Evolutionary conservation across 2,888 invertebrate species (phyloP), one percentile per base, ranked within the genome.

Genomic region (Amphipoea lucens): DNA sequence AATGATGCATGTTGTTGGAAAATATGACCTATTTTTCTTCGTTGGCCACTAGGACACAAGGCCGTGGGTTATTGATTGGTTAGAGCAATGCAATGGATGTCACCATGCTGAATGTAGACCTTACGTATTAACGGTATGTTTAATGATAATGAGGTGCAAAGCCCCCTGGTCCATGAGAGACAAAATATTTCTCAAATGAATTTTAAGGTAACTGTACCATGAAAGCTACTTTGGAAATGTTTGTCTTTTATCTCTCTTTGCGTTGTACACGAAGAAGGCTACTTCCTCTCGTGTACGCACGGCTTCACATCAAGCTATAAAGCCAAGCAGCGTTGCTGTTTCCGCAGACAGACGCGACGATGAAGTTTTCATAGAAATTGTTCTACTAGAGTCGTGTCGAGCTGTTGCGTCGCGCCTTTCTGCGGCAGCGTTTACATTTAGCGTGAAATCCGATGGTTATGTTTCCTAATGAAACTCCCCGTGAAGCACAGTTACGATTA

Each of bases 21-120:
- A n/a, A n/a, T n/a, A 78, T 84, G 84, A 87, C 84, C 87, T 74
- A 78, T 78, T 71, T 86, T 60, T 69, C 69, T 60, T 62, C 42
- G 45, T 51, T 82, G 60, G 57, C 36, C 23, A 5, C 51, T 74
- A 45, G 78, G 62, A 63, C 54, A 60, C 36, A 84, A 74, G 78
- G 78, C 51, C 78, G 87, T 29, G 45, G 36, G 14, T 60, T 87
- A 87, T 84, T 74, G 87, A 84, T 87, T 74, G 14, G 66, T 63
- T 29, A n/a, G 51, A 40, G 17, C 66, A 60, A 20, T 67, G 57
- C 79, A 78, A 67, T 74, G 36, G 57, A 48, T 54, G 51, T 48
- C 40, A 51, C 48, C 29, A 45, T 76, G 45, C n/a, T 65, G 57
- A 69, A 67, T 45, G 36, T 80, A 54, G 51, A 62, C n/a, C 57